Evolutionary conservation across 2,888 invertebrate genomes (phyloP), one percentile per base, ranked within the genome.

Genomic region (Leptothorax acervorum): DNA sequence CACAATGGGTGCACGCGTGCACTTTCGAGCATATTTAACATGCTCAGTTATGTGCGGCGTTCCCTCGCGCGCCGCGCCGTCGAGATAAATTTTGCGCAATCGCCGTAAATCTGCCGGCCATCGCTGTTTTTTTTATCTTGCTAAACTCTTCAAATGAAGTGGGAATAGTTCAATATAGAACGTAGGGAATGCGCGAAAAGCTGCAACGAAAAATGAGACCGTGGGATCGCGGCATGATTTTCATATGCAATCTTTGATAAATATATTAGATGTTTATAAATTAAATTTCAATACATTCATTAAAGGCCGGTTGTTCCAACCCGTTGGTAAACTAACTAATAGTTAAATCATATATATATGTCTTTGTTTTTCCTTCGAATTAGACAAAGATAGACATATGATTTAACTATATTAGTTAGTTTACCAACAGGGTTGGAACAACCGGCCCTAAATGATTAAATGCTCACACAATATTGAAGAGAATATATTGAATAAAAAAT

Each of bases 1-100:
- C 31, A 71, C 79, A 31, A 71, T 73, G 48, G 35, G 65, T 57
- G 23, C 78, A 48, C 78, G 70, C 79, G 74, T 51, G 42, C 81
- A 70, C 65, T 76, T 55, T 74, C 48, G 66, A 45, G 53, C 53
- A 45, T 5, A 5, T 84, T 88, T 87, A 87, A 88, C 45, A 63
- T 75, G 71, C 45, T 60, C 53, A 42, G 28, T 66, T 65, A 65
- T 65, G 55, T 23, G 70, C 48, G 28, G 23, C 71, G 73, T 45
- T 82, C 48, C 68, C 82, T 85, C 78, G 68, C 87, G 78, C 76
- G 74, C 0, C 87, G 78, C 76, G 74, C 0, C 28, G 57, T 31
- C 55, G 53, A 82, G 71, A 85, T 87, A 84, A 89, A 88, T 89
- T 88, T 89, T 88, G 87, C 73, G 82, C 28, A 87, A 88, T 87